phyloP scores from a whole-genome alignment of 2,888 invertebrate species.

The Lithodes maja region DNA sequence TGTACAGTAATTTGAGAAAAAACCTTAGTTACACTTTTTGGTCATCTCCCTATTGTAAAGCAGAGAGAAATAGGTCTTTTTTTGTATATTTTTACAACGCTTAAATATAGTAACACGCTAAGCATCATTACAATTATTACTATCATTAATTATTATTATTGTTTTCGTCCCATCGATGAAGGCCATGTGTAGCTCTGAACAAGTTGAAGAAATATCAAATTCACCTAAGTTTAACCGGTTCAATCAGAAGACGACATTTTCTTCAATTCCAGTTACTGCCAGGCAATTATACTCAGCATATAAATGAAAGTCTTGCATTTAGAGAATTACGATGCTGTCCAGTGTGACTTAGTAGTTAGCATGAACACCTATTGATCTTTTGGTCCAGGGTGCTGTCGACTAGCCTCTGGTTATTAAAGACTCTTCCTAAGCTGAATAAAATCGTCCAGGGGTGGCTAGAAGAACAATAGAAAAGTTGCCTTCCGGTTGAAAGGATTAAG shows the following conservation, averaged over 20 bases:
- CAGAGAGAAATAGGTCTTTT: conserved; percentile 2
- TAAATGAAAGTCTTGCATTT: no score
- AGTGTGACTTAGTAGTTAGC: no score
- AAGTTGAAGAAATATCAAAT: conserved; percentile 40
- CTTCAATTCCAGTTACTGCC: no score
- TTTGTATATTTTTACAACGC: not conserved
- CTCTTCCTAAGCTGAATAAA: no score
- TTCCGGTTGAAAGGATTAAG: not conserved
- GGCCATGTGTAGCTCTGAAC: conserved; percentile 30
- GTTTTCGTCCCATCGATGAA: conserved; percentile 24
- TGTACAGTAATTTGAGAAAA: not conserved
- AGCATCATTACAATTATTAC: conserved; percentile 11
- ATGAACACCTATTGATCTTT: no score
- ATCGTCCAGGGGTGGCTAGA: no score
- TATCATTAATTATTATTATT: conserved; percentile 9
- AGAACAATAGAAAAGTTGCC: no score
- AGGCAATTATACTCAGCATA: no score
- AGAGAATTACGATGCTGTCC: no score
- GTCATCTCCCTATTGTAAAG: not conserved
- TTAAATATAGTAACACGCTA: conserved; percentile 7
- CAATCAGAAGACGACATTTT: no score
- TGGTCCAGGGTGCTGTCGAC: no score
- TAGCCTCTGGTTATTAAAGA: no score
- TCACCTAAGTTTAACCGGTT: not conserved
- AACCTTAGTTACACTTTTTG: not conserved